These are phyloP conservation scores for Myotis findleyi DNA, from an alignment of 2,797 vertebrate genomes.

Conservation along the genomic window DNA sequence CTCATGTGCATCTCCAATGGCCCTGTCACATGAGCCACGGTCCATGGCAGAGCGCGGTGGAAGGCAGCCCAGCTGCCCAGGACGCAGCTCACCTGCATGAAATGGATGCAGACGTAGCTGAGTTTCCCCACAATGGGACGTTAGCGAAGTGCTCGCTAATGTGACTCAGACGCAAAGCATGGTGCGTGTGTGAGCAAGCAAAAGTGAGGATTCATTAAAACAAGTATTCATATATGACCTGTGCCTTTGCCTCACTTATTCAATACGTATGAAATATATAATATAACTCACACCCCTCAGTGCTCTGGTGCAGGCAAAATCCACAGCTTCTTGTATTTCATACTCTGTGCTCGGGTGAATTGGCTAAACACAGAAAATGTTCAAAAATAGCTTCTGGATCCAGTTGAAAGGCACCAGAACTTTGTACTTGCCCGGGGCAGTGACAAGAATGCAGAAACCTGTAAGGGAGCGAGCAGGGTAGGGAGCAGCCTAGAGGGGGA, in stretches of 20 bases:
- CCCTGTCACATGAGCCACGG: slow-evolving; percentile 25
- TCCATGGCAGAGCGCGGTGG: not conserved
- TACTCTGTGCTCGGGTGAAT: slow-evolving; percentile 48
- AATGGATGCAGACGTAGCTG: slow-evolving; percentile 67
- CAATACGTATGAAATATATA: not conserved
- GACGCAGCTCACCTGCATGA: slow-evolving; percentile 67
- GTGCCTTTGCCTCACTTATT: slow-evolving; percentile 26
- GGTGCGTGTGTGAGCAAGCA: not conserved
- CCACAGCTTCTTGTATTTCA: slow-evolving; percentile 34
- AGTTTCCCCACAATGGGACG: slow-evolving; percentile 25
- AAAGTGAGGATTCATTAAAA: slow-evolving; percentile 29
- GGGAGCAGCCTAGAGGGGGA: not conserved
- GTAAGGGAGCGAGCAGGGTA: no score
- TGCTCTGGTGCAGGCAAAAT: not conserved
- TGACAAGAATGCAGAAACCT: slow-evolving; percentile 54
- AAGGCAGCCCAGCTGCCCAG: not conserved
- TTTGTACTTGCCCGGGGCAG: not conserved
- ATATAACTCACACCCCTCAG: not conserved
- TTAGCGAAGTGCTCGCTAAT: not conserved
- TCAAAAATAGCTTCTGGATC: slow-evolving; percentile 70
- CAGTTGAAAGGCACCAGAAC: slow-evolving; percentile 53
- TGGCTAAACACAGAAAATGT: slow-evolving; percentile 46
- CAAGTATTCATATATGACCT: not conserved
- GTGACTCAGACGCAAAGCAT: not conserved
- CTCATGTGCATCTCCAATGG: slow-evolving; percentile 53